Base-by-base conservation (phyloP, 1,140 invertebrate species). In the Panagrolaimus sp. region DNA sequence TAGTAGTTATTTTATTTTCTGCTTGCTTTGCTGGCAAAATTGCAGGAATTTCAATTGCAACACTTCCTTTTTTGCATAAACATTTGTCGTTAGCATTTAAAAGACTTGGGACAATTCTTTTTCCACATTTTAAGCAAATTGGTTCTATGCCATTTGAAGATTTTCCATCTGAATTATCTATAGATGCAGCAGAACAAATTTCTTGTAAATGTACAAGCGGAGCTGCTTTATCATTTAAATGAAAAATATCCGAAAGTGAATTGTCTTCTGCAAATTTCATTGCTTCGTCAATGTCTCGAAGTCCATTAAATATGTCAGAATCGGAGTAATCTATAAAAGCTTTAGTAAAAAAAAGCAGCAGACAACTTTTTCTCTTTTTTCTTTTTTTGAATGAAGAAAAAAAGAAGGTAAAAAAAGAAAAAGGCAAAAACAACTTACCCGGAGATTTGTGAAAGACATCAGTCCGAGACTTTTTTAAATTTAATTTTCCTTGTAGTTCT, bases 141-240 rank as follows among this genome's bases (percentile, higher is more conserved):
- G 63, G 27, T 63, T 72, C n/a, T 67, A 51, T 14, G 67, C 66
- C 9, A 72, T 65, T 61, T 66, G 70, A 23, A 62, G 70, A 27
- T 53, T 65, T 9, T 57, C 66, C 20, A 43, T 78, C 44, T 44
- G 45, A 77, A 53, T n/a, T 67, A 61, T 83, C 79, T 11, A 82
- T 66, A n/a, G 81, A 81, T 23, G 70, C 75, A 9, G 67, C 77
- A 57, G 67, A 71, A 61, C 81, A 81, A 61, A 81, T 81, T 47
- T 81, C 79, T 23, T 83, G 70, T 63, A 81, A 63, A 48, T 73
- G 66, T 14, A 81, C 79, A n/a, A 81, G 68, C 44, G 79, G 79
- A 11, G 74, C 73, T 2, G 74, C 74, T 20, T 62, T 23, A 62
- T 77, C 74, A 47, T 65, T 71, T 9, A 74, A 53, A 27, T 75